A percentile compares a stretch with the other conserved stretches of the same genome.
Conservation (phyloP, 2,113 vertebrate species). For the Sigmodon hispidus region DNA sequence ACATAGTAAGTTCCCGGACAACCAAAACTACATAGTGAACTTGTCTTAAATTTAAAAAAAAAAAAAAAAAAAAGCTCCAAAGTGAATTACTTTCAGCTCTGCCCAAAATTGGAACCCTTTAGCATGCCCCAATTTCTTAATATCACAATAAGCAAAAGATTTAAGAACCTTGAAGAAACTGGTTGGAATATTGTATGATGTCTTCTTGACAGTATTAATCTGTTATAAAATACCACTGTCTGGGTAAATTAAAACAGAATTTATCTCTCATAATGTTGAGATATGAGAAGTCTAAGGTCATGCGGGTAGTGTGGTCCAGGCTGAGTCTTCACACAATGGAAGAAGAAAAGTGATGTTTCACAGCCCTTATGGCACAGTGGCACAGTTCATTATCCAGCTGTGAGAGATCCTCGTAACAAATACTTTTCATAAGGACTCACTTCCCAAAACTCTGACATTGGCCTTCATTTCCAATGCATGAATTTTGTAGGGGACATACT, state of each 20-base stretch:
- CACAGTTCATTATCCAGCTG: background rate
- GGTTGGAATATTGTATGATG: background rate
- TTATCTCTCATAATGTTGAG: background rate
- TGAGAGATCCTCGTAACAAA: background rate
- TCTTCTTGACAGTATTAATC: background rate
- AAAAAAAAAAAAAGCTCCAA: no score
- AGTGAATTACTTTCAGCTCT: no score
- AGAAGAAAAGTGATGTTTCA: background rate
- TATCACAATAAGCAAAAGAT: background rate
- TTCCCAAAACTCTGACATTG: rapidly evolving
- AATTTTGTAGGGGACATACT: background rate
- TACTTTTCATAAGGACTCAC: background rate
- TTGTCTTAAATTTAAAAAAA: no score
- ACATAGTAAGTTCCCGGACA: background rate
- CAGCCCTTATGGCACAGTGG: background rate
- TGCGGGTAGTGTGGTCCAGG: background rate
- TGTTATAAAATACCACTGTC: background rate
- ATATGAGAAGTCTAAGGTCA: background rate
- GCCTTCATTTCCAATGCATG: background rate
- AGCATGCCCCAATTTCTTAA: background rate
- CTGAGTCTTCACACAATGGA: background rate
- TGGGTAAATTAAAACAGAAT: background rate
- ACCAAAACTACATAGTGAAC: background rate
- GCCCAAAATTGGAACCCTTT: no score
- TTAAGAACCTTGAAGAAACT: background rate